Evolutionary conservation across 2,797 vertebrate genomes (phyloP).

Genomic region (Picus viridis): DNA sequence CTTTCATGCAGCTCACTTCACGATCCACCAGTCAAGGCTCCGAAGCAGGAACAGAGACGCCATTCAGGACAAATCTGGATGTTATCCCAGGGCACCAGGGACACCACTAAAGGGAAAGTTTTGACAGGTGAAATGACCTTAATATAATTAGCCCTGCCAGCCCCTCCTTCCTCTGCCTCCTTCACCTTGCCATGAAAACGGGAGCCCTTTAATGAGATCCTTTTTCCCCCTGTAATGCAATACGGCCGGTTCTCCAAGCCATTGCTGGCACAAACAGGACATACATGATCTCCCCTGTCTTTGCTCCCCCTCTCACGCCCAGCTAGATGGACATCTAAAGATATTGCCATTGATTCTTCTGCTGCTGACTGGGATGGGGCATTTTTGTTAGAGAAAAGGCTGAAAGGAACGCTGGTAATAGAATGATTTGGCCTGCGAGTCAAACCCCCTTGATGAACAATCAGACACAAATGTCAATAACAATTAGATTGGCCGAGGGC

Average conservation of each 20-base stretch:
- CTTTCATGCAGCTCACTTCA: slow-evolving; percentile 39
- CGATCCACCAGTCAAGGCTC: slow-evolving; percentile 48
- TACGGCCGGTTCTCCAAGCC: not conserved
- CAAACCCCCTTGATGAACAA: slow-evolving; percentile 81
- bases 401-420: slow-evolving; percentile 73
- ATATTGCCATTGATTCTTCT: slow-evolving; percentile 75
- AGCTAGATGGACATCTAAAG: slow-evolving; percentile 47
- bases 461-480: slow-evolving; percentile 85
- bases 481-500: slow-evolving; percentile 84
- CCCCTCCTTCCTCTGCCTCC: slow-evolving; percentile 71
- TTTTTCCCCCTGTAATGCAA: slow-evolving; percentile 45
- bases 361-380: not conserved
- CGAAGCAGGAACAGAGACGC: slow-evolving; percentile 57
- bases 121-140: slow-evolving; percentile 68
- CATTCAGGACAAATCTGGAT: slow-evolving; percentile 56
- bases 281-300: not conserved
- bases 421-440: slow-evolving; percentile 77
- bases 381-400: slow-evolving; percentile 53
- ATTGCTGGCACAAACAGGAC: not conserved
- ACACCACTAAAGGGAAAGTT: slow-evolving; percentile 60
- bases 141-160: slow-evolving; percentile 67
- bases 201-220: slow-evolving; percentile 45
- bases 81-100: slow-evolving; percentile 57
- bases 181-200: slow-evolving; percentile 65
- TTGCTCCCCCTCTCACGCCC: not conserved